Evolutionary conservation across 1,140 invertebrate genomes (phyloP), one percentile per base, ranked within the genome.

Genomic region (Triops cancriformis): DNA sequence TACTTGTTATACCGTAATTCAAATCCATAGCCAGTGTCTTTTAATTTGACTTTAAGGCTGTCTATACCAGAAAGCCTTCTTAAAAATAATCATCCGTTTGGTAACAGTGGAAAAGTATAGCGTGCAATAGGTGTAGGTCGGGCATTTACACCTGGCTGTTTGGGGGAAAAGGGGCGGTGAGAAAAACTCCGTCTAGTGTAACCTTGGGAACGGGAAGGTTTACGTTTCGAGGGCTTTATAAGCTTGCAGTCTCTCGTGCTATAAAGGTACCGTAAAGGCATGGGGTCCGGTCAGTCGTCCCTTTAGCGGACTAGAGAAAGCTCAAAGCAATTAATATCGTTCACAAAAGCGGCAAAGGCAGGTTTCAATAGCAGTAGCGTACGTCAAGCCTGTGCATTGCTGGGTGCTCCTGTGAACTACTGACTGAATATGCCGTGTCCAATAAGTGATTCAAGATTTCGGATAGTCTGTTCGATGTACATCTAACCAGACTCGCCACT

Each of bases 241-340:
- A 64, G 51, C 51, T 64, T 18, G 51, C 51, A 12, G 51, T 64
- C 51, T 64, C 51, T 23, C 51, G 51, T 64, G 51, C 51, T 64
- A 64, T 64, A 64, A 64, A 64, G 51, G 51, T 64, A 64, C 51
- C 51, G 51, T 64, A 64, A 64, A 64, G 51, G 51, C 51, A 64
- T 64, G 51, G 51, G 23, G 51, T 64, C 51, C 51, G 51, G 51
- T 64, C 51, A 64, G 51, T 64, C 51, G 51, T 64, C 51, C 51
- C 51, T 64, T 64, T 64, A 64, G 51, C 51, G 51, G 51, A 64
- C 51, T 64, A 18, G 51, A 6, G 51, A 64, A 64, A 64, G 51
- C 51, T 23, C 51, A 64, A 18, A 64, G 51, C 51, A 64, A 64
- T 64, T 64, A 64, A 64, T 64, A 64, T 64, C 14, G 14, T 64